Evolutionary conservation across 2,797 vertebrate genomes (phyloP), one percentile per base, ranked within the genome.

Genomic region (Paratrypauchen microcephalus): DNA sequence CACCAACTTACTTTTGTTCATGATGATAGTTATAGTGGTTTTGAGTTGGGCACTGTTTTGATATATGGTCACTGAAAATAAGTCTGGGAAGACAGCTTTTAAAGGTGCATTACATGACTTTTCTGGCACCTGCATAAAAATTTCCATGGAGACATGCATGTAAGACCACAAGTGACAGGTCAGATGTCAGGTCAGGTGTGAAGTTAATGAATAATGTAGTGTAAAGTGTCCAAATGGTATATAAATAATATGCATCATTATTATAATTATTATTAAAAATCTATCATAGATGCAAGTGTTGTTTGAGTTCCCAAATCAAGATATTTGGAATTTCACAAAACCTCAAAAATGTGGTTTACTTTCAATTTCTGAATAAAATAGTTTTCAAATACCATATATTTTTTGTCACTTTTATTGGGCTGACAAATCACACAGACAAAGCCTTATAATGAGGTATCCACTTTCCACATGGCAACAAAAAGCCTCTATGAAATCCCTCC

Each of bases 401-500:
- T 54, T n/a, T 52, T 2, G n/a, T 52, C 18, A 11, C 19, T 19
- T 30, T n/a, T 18, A 19, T 7, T 12, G 52, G 21, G 50, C 50
- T 8, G n/a, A 52, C 19, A 50, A 21, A 52, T n/a, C 19, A 23
- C 5, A 9, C n/a, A 54, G 21, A 21, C 19, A 21, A n/a, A 54
- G 8, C 9, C 19, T 54, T 54, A 21, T 3, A 54, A 12, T 21
- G 11, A 24, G 21, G 4, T 13, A 55, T 55, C 8, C 18, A 26
- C 24, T 28, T 57, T 57, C 4, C 24, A 57, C 11, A 7, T 16
- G 56, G 3, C 8, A 9, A 32, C 16, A 32, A 59, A 6, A 72
- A 71, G 64, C 76, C 87, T 83, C 79, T 1, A 73, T 87, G 92
- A 90, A 92, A 91, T 91, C 86, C 86, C 81, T 62, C 79, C 81